Conservation (phyloP, 2,888 invertebrate species). For the Hypolimnas misippus region DNA sequence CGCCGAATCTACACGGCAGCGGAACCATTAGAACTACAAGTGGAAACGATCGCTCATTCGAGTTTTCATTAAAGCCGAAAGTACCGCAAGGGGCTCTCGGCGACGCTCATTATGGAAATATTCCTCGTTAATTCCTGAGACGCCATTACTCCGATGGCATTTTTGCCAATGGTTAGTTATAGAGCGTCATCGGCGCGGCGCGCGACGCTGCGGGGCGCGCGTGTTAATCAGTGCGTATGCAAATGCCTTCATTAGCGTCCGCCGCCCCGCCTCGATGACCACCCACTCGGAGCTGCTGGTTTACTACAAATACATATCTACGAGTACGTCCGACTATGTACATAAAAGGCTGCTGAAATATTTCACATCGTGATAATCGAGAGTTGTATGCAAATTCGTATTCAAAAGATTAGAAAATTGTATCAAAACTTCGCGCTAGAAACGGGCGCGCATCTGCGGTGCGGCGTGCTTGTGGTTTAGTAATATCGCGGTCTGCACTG, state of each 20-base stretch:
- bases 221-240: conserved; percentile 31
- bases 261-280: conserved; percentile 13
- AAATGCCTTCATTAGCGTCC: conserved; percentile 29
- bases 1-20: conserved; percentile 1
- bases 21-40: conserved; percentile 10
- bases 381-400: not conserved
- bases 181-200: not conserved
- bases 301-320: not conserved
- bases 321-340: not conserved
- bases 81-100: conserved; percentile 11
- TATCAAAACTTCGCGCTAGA: not conserved
- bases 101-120: conserved; percentile 28
- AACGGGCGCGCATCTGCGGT: conserved; percentile 9
- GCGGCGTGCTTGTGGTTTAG: conserved; percentile 12
- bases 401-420: not conserved
- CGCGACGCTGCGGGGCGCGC: not conserved
- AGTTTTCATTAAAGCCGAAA: conserved; percentile 22
- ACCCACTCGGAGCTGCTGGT: conserved; percentile 10
- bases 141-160: conserved; percentile 13
- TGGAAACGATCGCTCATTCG: conserved; percentile 18
- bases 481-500: conserved; percentile 7
- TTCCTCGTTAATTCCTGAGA: conserved; percentile 17
- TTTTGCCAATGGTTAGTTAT: conserved; percentile 21
- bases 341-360: not conserved
- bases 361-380: not conserved